phyloP scores from a whole-genome alignment of 2,113 vertebrate species.

The Danionella cerebrum region DNA sequence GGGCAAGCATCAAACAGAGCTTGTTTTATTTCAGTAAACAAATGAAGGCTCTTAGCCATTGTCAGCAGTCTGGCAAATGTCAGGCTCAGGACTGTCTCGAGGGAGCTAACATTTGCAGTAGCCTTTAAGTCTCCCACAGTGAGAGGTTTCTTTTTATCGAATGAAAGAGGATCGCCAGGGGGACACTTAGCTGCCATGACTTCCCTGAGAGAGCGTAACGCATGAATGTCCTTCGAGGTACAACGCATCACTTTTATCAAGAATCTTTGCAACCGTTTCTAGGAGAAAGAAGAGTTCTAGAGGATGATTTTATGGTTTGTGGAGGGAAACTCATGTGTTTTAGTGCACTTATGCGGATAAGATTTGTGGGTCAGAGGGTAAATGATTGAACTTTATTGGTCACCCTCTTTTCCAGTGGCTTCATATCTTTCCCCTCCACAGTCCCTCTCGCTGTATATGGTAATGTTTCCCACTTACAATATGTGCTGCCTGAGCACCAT shows the following conservation, averaged over 20 bases:
- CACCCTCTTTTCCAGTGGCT: no score
- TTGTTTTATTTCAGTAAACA: not conserved
- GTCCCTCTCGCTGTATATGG: no score
- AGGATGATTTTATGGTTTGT: not conserved
- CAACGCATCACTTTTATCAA: not conserved
- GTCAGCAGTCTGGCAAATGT: not conserved
- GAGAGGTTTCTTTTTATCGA: not conserved
- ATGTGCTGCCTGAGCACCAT: no score
- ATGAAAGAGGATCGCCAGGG: constrained; percentile 2
- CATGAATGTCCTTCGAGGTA: not conserved
- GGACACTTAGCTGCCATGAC: not conserved
- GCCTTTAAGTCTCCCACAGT: not conserved
- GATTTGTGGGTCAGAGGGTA: not conserved
- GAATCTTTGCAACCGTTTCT: not conserved
- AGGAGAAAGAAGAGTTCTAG: not conserved
- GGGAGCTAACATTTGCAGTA: not conserved
- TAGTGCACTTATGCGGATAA: not conserved
- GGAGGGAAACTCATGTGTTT: not conserved
- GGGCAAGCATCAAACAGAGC: not conserved
- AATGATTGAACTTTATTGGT: not conserved
- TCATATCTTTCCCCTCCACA: no score
- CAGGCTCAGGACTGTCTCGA: not conserved
- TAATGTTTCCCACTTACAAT: no score
- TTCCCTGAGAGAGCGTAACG: not conserved
- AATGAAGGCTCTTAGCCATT: not conserved